Evolutionary conservation across 2,113 vertebrate genomes (phyloP), one percentile per base, ranked within the genome.

Genomic region (Sphyrna mokarran): DNA sequence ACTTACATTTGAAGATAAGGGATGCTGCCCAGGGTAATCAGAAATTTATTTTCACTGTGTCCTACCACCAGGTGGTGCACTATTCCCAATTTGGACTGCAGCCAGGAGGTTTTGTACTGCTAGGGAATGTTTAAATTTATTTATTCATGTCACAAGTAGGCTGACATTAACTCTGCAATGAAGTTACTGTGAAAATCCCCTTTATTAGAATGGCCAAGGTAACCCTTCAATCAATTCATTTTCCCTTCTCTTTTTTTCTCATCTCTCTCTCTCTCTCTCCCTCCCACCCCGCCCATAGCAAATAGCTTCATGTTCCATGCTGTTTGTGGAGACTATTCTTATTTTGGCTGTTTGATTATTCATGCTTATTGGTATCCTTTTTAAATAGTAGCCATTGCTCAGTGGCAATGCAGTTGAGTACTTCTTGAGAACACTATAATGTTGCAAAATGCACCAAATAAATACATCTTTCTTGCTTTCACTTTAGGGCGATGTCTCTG

Each of bases 401-500:
- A 40, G 14, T 76, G 29, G 26, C 26, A 26, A 29, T 26, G 2
- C 23, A 72, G 33, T 9, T 63, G 14, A 8, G n/a, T 20, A n/a
- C 2, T 18, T 5, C 33, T 91, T 23, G n/a, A 13, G 48, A 5
- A 33, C 26, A 11, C 26, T 54, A 2, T 58, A 40, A 26, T 4
- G 26, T 11, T 26, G 9, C 58, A 58, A 14, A 4, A 87, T 33
- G 14, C 78, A 40, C 78, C n/a, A 18, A 18, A 89, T 58, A 29
- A 14, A 29, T 54, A 90, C 1, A 26, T 66, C 33, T 91, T 91
- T 91, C 13, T 61, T 13, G 72, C 22, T 87, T 89, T 58, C 23
- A 37, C 29, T n/a, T 11, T 61, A 99, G 99, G 99, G 99, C 29
- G 99, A 99, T 37, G 99, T 99, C 96, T 99, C 99, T 0, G 99